Base-by-base conservation (phyloP, 1,140 invertebrate species). In the Dermatophagoides farinae region DNA sequence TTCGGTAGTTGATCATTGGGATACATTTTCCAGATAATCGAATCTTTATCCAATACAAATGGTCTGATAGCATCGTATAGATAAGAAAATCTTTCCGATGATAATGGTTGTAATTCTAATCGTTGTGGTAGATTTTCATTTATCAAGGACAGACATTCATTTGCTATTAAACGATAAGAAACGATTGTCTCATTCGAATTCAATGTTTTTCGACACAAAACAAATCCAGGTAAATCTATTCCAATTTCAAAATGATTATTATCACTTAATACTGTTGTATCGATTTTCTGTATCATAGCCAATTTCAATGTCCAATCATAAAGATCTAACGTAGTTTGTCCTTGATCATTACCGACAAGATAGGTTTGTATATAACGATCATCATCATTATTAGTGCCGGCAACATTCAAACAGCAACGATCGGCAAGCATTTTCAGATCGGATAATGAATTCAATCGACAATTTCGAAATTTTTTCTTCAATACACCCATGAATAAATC, bases 401-500 rank as follows among this genome's bases (percentile, higher is more conserved):
- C 14, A n/a, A n/a, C n/a, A n/a, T n/a, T 18, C 46, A 31, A 55
- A 20, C n/a, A 18, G 22, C 43, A 40, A 16, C 57, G 46, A 38
- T 60, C 58, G 18, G 58, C 58, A 1, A 60, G 9, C 23, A 22
- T 14, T 11, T 50, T 18, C 10, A 60, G 4, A 6, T 60, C 44
- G 8, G 23, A 1, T 22, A 60, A 23, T 12, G 25, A 38, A 52
- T 49, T 51, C 5, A 60, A 9, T 8, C 14, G 11, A 41, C 58
- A 60, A 39, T 22, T 60, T 6, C 58, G 58, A 49, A 60, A 37
- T 25, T 52, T 49, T 50, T 60, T 60, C 43, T 41, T 50, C 14
- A 60, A 60, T 1, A 41, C 46, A 18, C 44, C 58, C 58, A 60
- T 60, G 25, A 60, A 49, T 22, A 60, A 18, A 25, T 60, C 58